These are phyloP conservation scores for Acropora tenuis DNA, from an alignment of 64 coral and sea anemone genomes.

Conservation along the genomic window DNA sequence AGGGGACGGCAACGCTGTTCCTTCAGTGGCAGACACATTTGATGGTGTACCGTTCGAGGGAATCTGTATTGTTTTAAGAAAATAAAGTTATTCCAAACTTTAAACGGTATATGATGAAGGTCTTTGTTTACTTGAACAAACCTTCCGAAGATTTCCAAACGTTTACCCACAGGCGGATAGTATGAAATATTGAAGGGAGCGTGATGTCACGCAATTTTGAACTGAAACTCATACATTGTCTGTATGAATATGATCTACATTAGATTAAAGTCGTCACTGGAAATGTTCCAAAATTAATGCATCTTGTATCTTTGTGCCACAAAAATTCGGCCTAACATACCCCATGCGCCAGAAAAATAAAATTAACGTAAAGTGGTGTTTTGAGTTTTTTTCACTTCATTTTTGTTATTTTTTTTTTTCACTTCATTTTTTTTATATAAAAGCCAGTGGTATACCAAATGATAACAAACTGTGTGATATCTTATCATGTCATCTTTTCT, in stretches of 20 bases:
- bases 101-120: background rate
- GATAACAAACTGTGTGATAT: background rate
- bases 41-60: background rate
- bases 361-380: background rate
- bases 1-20: slow-evolving; percentile 24
- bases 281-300: too few species aligned
- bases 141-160: slow-evolving; percentile 15
- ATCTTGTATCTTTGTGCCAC: too few species aligned
- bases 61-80: background rate
- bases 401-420: too few species aligned
- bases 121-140: background rate
- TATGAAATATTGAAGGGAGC: background rate
- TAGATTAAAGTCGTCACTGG: too few species aligned
- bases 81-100: background rate
- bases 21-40: background rate
- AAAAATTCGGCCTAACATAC: too few species aligned
- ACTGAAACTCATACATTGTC: background rate
- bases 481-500: background rate
- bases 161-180: background rate
- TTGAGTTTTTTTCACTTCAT: background rate
- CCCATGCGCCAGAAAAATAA: too few species aligned
- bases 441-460: background rate
- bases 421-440: background rate
- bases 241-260: too few species aligned
- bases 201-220: background rate